A percentile compares a stretch with the other conserved stretches of the same genome.
These are phyloP conservation scores for Hydraecia micacea DNA, from an alignment of 2,888 invertebrate genomes.

Conservation along the genomic window DNA sequence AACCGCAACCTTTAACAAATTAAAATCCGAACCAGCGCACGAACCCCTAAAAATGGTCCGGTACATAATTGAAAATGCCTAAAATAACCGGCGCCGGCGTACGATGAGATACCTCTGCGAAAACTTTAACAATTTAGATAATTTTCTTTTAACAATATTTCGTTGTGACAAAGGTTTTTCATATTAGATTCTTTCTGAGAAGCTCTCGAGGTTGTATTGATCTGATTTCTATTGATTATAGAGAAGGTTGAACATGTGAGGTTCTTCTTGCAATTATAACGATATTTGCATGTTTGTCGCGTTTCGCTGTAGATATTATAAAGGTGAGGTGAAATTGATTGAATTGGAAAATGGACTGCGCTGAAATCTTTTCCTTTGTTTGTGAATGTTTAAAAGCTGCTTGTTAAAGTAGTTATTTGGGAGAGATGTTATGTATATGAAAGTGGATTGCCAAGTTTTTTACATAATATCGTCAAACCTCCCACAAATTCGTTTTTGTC, in stretches of 20 bases:
- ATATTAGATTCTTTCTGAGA: slow-evolving; percentile 51
- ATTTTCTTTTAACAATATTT: slow-evolving; percentile 76
- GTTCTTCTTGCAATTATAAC: slow-evolving; percentile 5
- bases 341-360: neutral
- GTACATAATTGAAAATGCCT: slow-evolving; percentile 87
- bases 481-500: neutral
- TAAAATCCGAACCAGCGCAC: neutral
- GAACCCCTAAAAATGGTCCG: slow-evolving; percentile 59
- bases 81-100: slow-evolving; percentile 79
- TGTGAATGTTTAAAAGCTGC: neutral
- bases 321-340: neutral
- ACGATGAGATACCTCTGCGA: slow-evolving; percentile 71
- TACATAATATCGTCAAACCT: neutral
- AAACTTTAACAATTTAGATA: slow-evolving; percentile 79
- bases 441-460: neutral
- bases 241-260: slow-evolving; percentile 5
- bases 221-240: slow-evolving; percentile 45
- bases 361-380: neutral
- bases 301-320: neutral
- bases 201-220: slow-evolving; percentile 42
- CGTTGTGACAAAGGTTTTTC: slow-evolving; percentile 65
- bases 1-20: neutral
- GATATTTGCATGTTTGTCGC: neutral
- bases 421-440: neutral
- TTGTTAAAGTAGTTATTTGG: neutral